Evolutionary conservation across 1,140 invertebrate genomes (phyloP).

Genomic region (Cepaea nemoralis): DNA sequence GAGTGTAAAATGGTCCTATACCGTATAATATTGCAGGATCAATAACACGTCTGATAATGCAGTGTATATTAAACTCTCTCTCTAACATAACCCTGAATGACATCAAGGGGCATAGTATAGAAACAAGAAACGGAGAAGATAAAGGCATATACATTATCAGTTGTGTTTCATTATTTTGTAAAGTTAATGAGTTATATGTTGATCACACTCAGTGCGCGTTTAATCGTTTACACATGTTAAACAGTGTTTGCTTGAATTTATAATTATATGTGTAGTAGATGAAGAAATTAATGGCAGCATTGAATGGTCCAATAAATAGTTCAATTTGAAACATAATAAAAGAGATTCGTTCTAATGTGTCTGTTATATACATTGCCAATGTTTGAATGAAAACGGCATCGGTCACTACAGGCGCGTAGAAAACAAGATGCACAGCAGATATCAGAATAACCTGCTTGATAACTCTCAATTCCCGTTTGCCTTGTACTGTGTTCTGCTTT

Average conservation of each 20-base stretch:
- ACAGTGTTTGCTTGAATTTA: neutral
- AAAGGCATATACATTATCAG: too few relatives aligned
- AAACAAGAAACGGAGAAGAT: too few relatives aligned
- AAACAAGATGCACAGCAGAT: neutral
- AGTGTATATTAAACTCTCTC: too few relatives aligned
- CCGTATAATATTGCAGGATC: too few relatives aligned
- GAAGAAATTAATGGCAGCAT: neutral
- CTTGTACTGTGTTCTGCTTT: neutral
- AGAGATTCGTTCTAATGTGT: neutral
- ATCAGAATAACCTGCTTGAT: neutral
- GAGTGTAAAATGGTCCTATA: too few relatives aligned
- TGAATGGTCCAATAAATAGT: neutral
- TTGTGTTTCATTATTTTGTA: too few relatives aligned
- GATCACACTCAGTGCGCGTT: too few relatives aligned
- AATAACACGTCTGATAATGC: too few relatives aligned
- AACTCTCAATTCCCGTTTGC: neutral
- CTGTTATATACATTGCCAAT: neutral
- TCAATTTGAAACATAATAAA: neutral
- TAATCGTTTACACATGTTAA: too few relatives aligned
- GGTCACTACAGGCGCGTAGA: neutral
- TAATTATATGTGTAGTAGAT: neutral
- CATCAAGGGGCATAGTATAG: too few relatives aligned
- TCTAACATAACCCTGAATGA: too few relatives aligned
- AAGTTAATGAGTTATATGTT: too few relatives aligned
- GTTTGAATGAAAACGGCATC: neutral